Base-by-base conservation (phyloP, 2,797 vertebrate species). In the Myripristis murdjan region DNA sequence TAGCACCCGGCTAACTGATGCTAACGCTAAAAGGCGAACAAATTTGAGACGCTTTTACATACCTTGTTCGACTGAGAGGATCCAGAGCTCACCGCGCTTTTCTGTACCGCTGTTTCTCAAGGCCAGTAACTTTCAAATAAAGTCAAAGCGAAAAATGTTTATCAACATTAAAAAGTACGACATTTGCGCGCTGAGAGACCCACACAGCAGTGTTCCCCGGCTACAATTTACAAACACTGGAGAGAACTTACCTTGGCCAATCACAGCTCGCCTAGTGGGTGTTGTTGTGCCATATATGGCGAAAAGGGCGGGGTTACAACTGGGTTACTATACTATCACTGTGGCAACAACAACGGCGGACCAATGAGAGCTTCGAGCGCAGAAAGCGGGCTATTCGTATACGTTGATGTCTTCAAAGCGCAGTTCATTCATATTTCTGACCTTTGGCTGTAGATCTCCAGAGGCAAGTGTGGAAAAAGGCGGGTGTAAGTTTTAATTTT, bases 161-260 rank as follows among this genome's bases (percentile, higher is more conserved):
- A 61, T 77, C 55, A 87, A 84, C 77, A 81, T 89, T 83, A 73
- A 66, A 81, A 88, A 77, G 86, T 66, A 90, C 81, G 66, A 79
- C 93, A 94, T 94, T 94, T 93, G 91, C 93, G 94, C 95, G 94
- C 92, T 94, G 92, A 93, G 92, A 93, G 92, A 81, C 83, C 86
- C 31, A 81, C 74, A 85, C 81, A 84, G 86, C 75, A 52, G 79
- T 47, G 82, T 83, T 54, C 63, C 48, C 53, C 35, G 58, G 74
- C 66, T 81, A 86, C 68, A 88, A 93, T 93, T 92, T 93, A 93
- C 92, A 94, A 95, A 94, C 92, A 90, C 82, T 87, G 89, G 74
- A 12, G 77, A 83, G 72, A 61, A 52, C 26, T 55, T 23, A 65
- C 71, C 52, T 61, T 56, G 65, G 41, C 95, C 95, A 95, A 95